These are phyloP conservation scores for Drosophila jambulina DNA, from an alignment of 1,140 invertebrate genomes.

Conservation along the genomic window DNA sequence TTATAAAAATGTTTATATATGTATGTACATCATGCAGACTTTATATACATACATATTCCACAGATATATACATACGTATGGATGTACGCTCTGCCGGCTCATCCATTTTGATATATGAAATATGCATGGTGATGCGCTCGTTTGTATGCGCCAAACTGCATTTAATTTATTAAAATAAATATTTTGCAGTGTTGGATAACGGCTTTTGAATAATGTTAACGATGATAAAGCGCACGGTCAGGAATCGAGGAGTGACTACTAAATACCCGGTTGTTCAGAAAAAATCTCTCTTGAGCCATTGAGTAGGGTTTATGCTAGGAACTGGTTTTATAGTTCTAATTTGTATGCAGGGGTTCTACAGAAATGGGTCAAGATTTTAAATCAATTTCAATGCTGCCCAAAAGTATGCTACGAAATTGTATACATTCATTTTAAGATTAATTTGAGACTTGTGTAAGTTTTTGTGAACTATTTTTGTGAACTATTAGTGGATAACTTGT, in stretches of 20 bases:
- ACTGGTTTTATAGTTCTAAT: background rate
- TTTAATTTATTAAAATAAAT: slow-evolving; percentile 79
- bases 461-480: too few relatives aligned
- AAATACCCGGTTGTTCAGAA: background rate
- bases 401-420: background rate
- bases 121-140: slow-evolving; percentile 76
- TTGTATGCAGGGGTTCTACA: background rate
- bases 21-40: background rate
- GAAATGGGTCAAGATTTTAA: background rate
- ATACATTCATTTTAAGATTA: too few relatives aligned
- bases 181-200: slow-evolving; percentile 47
- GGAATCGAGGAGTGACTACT: background rate
- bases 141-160: slow-evolving; percentile 78
- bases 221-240: background rate
- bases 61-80: background rate
- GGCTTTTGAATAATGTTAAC: slow-evolving; percentile 17
- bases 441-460: too few relatives aligned
- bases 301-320: background rate
- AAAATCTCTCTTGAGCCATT: background rate
- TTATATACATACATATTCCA: slow-evolving; percentile 6
- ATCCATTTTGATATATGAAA: slow-evolving; percentile 59
- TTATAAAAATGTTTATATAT: slow-evolving; percentile 56
- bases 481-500: too few relatives aligned
- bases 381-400: too few relatives aligned
- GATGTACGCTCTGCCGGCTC: slow-evolving; percentile 10